Conservation (phyloP, 2,797 vertebrate species). For the Alca torda region DNA sequence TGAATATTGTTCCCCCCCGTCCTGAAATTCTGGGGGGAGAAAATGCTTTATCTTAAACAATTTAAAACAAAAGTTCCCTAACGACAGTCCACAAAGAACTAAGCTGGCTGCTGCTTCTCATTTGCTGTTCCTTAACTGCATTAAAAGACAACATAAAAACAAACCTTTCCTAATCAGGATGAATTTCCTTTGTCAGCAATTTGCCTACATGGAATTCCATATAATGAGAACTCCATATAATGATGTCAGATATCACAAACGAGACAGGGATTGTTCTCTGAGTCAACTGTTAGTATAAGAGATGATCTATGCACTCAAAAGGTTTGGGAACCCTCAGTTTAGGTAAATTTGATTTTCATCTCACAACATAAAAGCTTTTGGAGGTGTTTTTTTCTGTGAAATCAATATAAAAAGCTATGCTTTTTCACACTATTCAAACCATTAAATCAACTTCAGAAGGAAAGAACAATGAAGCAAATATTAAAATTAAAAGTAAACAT, state of each 20-base stretch:
- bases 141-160: not conserved
- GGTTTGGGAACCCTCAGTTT: not conserved
- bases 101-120: not conserved
- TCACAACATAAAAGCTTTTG: not conserved
- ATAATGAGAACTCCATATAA: not conserved
- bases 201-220: not conserved
- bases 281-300: not conserved
- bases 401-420: not conserved
- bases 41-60: not conserved
- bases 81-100: not conserved
- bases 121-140: not conserved
- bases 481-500: not conserved
- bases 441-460: not conserved
- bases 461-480: not conserved
- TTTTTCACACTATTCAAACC: not conserved
- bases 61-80: not conserved
- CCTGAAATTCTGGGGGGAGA: not conserved
- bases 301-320: not conserved
- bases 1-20: not conserved
- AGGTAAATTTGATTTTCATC: not conserved
- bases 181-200: not conserved
- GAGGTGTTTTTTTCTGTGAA: not conserved
- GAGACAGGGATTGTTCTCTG: not conserved
- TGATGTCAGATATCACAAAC: not conserved
- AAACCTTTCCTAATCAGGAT: not conserved